phyloP scores from a whole-genome alignment of 2,113 vertebrate species.

The Serilophus lunatus region DNA sequence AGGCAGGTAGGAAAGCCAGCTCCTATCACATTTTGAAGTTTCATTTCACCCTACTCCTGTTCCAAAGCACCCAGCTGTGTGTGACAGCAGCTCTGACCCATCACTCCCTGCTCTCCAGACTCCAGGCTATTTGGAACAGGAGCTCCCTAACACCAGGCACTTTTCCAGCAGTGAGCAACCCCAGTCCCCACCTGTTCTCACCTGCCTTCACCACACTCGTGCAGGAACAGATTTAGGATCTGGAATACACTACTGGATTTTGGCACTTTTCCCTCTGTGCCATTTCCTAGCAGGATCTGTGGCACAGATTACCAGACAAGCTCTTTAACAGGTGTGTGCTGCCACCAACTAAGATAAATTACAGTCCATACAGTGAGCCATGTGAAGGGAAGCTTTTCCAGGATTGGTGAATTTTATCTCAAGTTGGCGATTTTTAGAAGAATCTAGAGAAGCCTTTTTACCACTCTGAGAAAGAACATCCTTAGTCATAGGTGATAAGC shows the following conservation, averaged over 20 bases:
- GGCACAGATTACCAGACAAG: neutral
- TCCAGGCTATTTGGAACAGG: fast-evolving
- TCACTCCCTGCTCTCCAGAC: neutral
- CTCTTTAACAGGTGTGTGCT: neutral
- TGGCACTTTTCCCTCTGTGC: neutral
- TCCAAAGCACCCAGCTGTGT: neutral
- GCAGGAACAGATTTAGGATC: neutral
- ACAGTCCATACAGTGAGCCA: neutral
- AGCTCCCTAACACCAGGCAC: neutral
- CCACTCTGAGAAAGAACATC: neutral
- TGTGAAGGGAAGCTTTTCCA: neutral
- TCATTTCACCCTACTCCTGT: neutral
- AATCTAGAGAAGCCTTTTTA: neutral
- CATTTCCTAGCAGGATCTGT: neutral
- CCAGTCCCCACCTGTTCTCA: neutral
- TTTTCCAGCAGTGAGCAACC: neutral
- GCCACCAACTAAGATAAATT: neutral
- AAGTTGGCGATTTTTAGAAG: neutral
- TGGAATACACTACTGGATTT: neutral
- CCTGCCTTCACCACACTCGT: neutral
- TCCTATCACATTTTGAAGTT: neutral
- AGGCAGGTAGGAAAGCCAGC: neutral
- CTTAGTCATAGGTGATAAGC: neutral
- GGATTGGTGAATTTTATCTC: neutral
- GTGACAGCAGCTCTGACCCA: neutral